Base-by-base conservation (phyloP, 2,113 vertebrate species). In the Thomomys bottae region DNA sequence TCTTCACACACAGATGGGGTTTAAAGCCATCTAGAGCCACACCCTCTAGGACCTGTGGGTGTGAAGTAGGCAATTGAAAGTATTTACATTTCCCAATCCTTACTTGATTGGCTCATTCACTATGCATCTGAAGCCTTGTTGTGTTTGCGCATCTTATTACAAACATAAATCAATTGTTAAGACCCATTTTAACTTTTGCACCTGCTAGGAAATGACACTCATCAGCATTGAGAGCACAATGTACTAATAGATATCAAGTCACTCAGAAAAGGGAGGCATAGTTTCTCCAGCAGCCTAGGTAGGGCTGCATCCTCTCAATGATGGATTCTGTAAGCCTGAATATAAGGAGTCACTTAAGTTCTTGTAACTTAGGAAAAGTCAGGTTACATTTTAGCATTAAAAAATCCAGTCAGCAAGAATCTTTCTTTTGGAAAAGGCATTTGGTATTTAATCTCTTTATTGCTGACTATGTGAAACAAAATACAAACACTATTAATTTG, bases 101-200 rank as follows among this genome's bases (percentile, higher is more conserved):
- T 61, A 64, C 66, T 40, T 84, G 72, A 40, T 67, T 95, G 83
- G 76, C 38, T 72, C 81, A 90, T 82, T 92, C 84, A 87, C 90
- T 91, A 61, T 71, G 42, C 77, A 70, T 86, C 89, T 57, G 40
- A 78, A 94, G 88, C 80, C 88, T 54, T 91, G 30, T 54, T 94
- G 67, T 94, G 89, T 96, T 93, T 95, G 93, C 61, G 89, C 84
- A 89, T 92, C 66, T 94, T 94, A 94, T 95, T 96, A 79, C 68
- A 89, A 95, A 71, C 87, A 96, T 95, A 95, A 96, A 95, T 97
- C 91, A 95, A 83, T 75, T 66, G 34, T 88, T 85, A 87, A 91
- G 91, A 91, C 40, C 64, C 75, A 84, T 64, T 95, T 80, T 64
- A 93, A 49, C 78, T 91, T 72, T 93, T 95, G 92, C 92, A 96